Evolutionary conservation across 2,888 invertebrate genomes (phyloP).

Genomic region (Drosophila engyochracea): DNA sequence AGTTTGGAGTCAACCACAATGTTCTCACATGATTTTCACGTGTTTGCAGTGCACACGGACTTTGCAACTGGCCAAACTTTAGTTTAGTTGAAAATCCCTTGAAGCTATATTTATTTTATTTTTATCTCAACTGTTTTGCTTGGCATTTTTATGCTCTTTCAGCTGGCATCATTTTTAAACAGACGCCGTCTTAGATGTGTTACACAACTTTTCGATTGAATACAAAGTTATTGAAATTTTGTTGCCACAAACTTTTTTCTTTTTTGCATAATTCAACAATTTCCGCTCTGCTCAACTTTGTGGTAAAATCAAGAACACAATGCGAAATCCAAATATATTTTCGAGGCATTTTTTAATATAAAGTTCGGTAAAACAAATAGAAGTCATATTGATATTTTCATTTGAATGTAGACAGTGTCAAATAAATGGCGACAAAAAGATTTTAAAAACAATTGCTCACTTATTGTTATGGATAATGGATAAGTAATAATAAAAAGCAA

Average conservation of each 20-base stretch:
- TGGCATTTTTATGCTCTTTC: slow-evolving; percentile 36
- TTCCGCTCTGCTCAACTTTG: slow-evolving; percentile 43
- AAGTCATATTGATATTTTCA: background rate
- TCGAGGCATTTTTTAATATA: slow-evolving; percentile 11
- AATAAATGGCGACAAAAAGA: background rate
- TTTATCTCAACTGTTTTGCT: slow-evolving; percentile 23
- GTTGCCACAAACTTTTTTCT: slow-evolving; percentile 47
- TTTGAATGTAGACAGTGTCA: slow-evolving; percentile 10
- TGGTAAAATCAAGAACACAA: slow-evolving; percentile 24
- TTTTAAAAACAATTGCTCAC: background rate
- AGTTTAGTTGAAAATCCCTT: background rate
- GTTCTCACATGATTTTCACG: background rate
- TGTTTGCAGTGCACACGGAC: background rate
- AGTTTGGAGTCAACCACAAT: background rate
- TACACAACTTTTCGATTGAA: slow-evolving; percentile 50
- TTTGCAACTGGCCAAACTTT: background rate
- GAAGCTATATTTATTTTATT: background rate
- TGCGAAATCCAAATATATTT: slow-evolving; percentile 49
- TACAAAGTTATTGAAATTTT: slow-evolving; percentile 64
- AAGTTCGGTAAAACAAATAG: slow-evolving; percentile 18
- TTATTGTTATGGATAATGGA: background rate
- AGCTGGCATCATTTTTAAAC: slow-evolving; percentile 41
- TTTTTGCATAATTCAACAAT: slow-evolving; percentile 61
- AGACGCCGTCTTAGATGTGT: slow-evolving; percentile 43
- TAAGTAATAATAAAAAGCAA: background rate